Percentiles rank a stretch among this genome's conserved stretches.
Evolutionary conservation across 2,888 invertebrate species (phyloP).

Genomic region (Tenthredo mesomela): DNA sequence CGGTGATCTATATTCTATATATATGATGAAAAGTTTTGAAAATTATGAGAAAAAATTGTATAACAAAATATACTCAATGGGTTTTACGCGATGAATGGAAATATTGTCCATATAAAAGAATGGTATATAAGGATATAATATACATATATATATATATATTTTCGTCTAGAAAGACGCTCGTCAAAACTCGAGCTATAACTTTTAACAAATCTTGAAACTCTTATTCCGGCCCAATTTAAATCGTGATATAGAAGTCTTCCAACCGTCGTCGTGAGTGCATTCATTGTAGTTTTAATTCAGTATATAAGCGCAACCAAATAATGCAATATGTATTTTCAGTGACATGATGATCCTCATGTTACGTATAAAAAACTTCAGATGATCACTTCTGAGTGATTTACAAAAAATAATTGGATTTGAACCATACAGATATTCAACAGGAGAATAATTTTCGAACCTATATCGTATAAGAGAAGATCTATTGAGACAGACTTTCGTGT

Average conservation of each 20-base stretch:
- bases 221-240: neutral
- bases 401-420: neutral
- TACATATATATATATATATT: neutral
- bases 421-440: neutral
- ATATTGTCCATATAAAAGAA: neutral
- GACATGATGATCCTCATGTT: too few relatives aligned
- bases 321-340: neutral
- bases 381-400: too few relatives aligned
- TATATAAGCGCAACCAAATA: neutral
- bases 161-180: neutral
- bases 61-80: neutral
- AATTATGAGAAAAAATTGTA: neutral
- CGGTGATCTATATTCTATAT: neutral
- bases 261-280: neutral
- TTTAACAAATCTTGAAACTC: conserved; percentile 42
- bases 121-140: neutral
- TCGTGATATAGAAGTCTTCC: neutral
- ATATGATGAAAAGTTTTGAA: neutral
- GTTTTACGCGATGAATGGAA: neutral
- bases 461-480: neutral
- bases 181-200: conserved; percentile 11
- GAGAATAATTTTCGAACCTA: neutral
- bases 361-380: too few relatives aligned
- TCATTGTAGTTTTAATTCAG: neutral
- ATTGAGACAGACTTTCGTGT: too few relatives aligned